Percentiles rank a stretch among this genome's conserved stretches.
Conservation (phyloP, 2,888 invertebrate species). For the Sminthurides aquaticus region DNA sequence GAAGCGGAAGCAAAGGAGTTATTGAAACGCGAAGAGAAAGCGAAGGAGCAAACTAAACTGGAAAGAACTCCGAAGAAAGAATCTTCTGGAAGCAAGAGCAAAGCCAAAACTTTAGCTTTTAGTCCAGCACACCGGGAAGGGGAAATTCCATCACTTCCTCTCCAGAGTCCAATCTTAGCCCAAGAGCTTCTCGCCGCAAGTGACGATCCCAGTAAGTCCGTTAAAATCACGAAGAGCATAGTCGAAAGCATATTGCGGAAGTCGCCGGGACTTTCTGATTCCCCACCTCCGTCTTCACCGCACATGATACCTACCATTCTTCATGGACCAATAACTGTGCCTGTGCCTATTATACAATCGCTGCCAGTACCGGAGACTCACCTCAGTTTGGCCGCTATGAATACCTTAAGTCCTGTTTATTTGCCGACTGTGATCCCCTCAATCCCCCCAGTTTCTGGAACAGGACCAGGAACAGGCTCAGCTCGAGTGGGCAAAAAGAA, state of each 20-base stretch:
- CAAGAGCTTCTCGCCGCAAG: background rate
- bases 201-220: slow-evolving; percentile 1
- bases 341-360: background rate
- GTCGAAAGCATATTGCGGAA: slow-evolving; percentile 20
- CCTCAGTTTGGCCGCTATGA: background rate
- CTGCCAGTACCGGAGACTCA: background rate
- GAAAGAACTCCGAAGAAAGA: background rate
- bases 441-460: background rate
- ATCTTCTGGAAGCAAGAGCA: background rate
- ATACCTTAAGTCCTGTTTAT: background rate
- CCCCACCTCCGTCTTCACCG: slow-evolving; percentile 9
- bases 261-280: slow-evolving; percentile 11
- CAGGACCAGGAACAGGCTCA: slow-evolving; percentile 16
- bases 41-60: slow-evolving; percentile 2
- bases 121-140: slow-evolving; percentile 5
- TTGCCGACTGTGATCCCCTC: slow-evolving; percentile 13
- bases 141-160: slow-evolving; percentile 9
- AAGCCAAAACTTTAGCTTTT: background rate
- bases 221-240: slow-evolving; percentile 23
- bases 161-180: slow-evolving; percentile 5
- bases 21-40: slow-evolving; percentile 46
- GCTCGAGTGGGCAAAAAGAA: slow-evolving; percentile 22
- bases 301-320: slow-evolving; percentile 22
- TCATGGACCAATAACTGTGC: too few species aligned
- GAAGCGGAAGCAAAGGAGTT: slow-evolving; percentile 46